Percentiles rank a stretch among this genome's conserved stretches.
phyloP scores from a whole-genome alignment of 2,797 vertebrate genomes.

The Eulemur albifrons region DNA sequence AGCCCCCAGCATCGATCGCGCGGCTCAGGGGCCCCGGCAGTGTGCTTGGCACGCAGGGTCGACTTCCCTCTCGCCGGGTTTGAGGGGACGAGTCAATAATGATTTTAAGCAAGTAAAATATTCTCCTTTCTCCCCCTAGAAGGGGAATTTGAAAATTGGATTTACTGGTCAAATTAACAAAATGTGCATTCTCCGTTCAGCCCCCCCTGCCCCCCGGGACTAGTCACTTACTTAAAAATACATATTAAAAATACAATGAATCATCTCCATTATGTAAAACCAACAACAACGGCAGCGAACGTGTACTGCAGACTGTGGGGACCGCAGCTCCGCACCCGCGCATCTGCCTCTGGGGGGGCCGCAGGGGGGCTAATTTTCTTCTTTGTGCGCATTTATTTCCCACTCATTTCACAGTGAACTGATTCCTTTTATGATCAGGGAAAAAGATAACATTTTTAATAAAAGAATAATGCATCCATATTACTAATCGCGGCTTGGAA shows the following conservation, averaged over 20 bases:
- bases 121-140: not conserved
- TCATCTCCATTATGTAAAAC: not conserved
- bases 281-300: accelerated
- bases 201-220: not conserved
- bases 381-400: not conserved
- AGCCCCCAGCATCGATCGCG: accelerated
- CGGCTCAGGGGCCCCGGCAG: accelerated
- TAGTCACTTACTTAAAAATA: not conserved
- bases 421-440: not conserved
- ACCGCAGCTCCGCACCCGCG: accelerated
- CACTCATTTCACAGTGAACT: not conserved
- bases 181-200: not conserved
- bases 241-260: not conserved
- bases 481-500: not conserved
- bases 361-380: accelerated
- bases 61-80: accelerated
- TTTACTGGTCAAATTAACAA: not conserved
- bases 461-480: not conserved
- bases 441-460: not conserved
- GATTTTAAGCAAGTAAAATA: not conserved
- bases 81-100: accelerated
- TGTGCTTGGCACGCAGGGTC: accelerated
- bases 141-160: not conserved
- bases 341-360: not conserved
- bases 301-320: accelerated